Percentiles rank a stretch among this genome's conserved stretches.
These are phyloP conservation scores for Coregonus ussuriensis DNA, from an alignment of 2,797 vertebrate species.

Conservation along the genomic window DNA sequence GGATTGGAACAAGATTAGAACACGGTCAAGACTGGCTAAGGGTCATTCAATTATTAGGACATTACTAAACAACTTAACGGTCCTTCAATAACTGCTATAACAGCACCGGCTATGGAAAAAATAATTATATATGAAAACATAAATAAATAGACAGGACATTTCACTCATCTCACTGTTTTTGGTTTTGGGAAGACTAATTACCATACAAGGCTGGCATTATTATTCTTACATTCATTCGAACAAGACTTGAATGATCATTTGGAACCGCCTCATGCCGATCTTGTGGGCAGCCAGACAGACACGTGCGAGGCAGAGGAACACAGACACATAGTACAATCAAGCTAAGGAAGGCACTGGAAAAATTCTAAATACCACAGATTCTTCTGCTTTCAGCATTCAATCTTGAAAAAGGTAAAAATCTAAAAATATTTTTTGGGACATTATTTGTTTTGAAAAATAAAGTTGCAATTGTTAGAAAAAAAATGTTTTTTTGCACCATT, in stretches of 20 bases:
- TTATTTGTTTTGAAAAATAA: conserved; percentile 93
- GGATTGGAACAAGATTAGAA: conserved; percentile 34
- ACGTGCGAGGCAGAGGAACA: conserved; percentile 73
- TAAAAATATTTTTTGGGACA: conserved; percentile 79
- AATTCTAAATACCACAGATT: conserved; percentile 70
- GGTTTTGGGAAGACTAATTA: conserved; percentile 65
- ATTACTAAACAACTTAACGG: conserved; percentile 57
- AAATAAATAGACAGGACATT: conserved; percentile 58
- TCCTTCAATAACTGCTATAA: conserved; percentile 45
- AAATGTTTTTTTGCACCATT: conserved; percentile 6
- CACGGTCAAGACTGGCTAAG: conserved; percentile 35
- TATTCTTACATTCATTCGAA: conserved; percentile 72
- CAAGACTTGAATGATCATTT: conserved; percentile 46
- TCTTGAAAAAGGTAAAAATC: conserved; percentile 94
- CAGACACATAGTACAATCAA: conserved; percentile 82
- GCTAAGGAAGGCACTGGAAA: conserved; percentile 97
- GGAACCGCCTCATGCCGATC: conserved; percentile 7
- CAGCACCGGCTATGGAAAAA: conserved; percentile 44
- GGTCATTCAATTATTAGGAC: conserved; percentile 42
- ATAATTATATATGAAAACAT: conserved; percentile 30
- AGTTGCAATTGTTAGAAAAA: conserved; percentile 90
- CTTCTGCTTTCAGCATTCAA: conserved; percentile 71
- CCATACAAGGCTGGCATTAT: conserved; percentile 68
- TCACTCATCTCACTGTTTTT: conserved; percentile 42
- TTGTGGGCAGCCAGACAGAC: conserved; percentile 43